These are phyloP conservation scores for Platerodrilus igneus DNA, from an alignment of 2,888 invertebrate genomes.

Conservation along the genomic window DNA sequence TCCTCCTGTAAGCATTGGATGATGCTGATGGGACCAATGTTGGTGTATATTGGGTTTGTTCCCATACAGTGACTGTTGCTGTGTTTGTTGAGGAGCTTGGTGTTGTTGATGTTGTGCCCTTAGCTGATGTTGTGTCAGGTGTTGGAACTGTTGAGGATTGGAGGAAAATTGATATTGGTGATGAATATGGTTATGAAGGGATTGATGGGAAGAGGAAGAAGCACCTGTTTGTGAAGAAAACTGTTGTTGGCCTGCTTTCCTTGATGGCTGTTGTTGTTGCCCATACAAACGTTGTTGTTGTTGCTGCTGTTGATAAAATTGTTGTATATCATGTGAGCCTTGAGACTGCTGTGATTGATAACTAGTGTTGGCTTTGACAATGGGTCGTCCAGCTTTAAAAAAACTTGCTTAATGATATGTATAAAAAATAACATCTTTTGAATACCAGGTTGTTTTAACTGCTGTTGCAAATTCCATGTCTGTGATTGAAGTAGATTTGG, in stretches of 20 bases:
- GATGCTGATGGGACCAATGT: slow-evolving; percentile 39
- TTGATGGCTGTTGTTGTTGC: slow-evolving; percentile 41
- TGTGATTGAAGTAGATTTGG: slow-evolving; percentile 31
- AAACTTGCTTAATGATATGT: neutral
- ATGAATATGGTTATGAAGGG: slow-evolving; percentile 17
- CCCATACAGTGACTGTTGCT: slow-evolving; percentile 38
- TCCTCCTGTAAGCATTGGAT: slow-evolving; percentile 40
- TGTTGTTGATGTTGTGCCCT: slow-evolving; percentile 42
- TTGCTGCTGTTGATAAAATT: slow-evolving; percentile 29
- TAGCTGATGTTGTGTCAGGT: slow-evolving; percentile 36
- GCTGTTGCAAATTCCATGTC: slow-evolving; percentile 36
- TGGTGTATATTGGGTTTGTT: slow-evolving; percentile 46
- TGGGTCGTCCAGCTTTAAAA: slow-evolving; percentile 51
- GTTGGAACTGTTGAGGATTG: slow-evolving; percentile 24
- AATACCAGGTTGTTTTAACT: slow-evolving; percentile 35
- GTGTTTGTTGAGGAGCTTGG: slow-evolving; percentile 43
- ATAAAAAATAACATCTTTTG: too few relatives aligned
- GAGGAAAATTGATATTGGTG: slow-evolving; percentile 23
- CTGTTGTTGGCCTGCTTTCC: slow-evolving; percentile 25
- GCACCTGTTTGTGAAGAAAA: slow-evolving; percentile 22
- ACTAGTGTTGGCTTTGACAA: slow-evolving; percentile 53
- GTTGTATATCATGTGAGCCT: slow-evolving; percentile 40
- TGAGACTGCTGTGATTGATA: slow-evolving; percentile 41
- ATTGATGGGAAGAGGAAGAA: slow-evolving; percentile 18
- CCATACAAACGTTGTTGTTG: slow-evolving; percentile 39